Evolutionary conservation across 2,113 vertebrate species (phyloP).

Genomic region (Dasyprocta punctata): DNA sequence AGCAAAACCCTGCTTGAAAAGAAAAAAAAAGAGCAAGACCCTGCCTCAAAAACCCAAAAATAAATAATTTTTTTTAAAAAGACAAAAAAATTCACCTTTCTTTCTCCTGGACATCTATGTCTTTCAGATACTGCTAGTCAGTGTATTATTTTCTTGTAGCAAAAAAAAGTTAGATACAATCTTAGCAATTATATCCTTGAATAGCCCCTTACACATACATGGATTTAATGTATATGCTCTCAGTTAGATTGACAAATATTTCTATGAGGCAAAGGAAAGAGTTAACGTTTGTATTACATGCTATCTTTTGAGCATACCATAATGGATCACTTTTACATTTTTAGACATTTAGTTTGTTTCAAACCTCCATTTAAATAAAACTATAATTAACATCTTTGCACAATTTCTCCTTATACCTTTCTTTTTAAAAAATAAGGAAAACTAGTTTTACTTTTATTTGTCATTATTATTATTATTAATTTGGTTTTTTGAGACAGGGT

Average conservation of each 20-base stretch:
- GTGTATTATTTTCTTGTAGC: background rate
- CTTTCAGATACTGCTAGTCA: slow-evolving; percentile 15
- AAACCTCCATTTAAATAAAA: slow-evolving; percentile 34
- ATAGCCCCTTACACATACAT: background rate
- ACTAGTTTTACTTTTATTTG: background rate
- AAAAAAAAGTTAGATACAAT: slow-evolving; percentile 16
- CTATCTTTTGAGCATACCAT: slow-evolving; percentile 9
- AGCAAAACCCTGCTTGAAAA: background rate
- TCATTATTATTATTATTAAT: background rate
- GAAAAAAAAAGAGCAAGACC: background rate
- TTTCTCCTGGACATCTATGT: background rate
- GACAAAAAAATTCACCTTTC: background rate
- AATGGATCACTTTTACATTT: slow-evolving; percentile 6
- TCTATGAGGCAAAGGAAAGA: slow-evolving; percentile 22
- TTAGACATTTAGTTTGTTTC: slow-evolving; percentile 22
- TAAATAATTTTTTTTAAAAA: too few species aligned
- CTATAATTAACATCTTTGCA: slow-evolving; percentile 30
- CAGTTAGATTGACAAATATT: slow-evolving; percentile 39
- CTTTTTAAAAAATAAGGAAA: background rate
- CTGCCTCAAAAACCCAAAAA: background rate
- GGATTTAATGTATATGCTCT: background rate
- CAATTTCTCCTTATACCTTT: background rate
- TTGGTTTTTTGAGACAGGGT: background rate
- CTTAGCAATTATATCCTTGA: background rate
- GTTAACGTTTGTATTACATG: background rate